These are phyloP conservation scores for Muscina levida DNA, from an alignment of 2,888 invertebrate genomes.

Conservation along the genomic window DNA sequence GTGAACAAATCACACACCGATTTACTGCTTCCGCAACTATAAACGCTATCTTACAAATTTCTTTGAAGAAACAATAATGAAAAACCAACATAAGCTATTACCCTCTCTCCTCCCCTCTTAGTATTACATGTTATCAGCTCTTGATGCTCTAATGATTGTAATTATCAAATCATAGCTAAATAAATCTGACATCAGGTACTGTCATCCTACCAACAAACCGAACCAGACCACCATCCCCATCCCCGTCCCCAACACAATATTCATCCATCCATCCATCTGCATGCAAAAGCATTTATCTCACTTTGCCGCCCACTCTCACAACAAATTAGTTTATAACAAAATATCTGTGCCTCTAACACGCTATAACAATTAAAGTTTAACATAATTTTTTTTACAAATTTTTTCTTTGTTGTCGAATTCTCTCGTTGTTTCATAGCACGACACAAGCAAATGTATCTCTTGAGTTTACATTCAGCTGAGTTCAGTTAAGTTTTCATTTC, in stretches of 20 bases:
- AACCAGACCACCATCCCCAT: too few species aligned
- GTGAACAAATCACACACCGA: background rate
- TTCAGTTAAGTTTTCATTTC: background rate
- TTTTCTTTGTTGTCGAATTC: conserved; percentile 23
- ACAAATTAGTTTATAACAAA: conserved; percentile 27
- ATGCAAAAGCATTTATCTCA: background rate
- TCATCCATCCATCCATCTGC: background rate
- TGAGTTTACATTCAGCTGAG: background rate
- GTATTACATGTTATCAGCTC: background rate
- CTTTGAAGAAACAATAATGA: background rate
- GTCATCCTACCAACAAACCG: too few species aligned
- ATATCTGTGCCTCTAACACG: background rate
- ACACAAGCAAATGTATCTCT: background rate
- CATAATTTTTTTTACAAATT: conserved; percentile 37
- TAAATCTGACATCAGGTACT: too few species aligned
- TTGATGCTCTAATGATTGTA: conserved; percentile 28
- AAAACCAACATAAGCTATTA: background rate
- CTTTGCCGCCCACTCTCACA: conserved; percentile 2
- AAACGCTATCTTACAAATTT: background rate
- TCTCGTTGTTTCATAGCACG: background rate
- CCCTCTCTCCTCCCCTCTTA: background rate
- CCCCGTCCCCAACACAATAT: too few species aligned
- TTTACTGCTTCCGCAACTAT: background rate
- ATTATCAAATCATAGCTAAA: conserved; percentile 28
- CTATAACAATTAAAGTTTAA: background rate